Conservation (phyloP, 2,797 vertebrate genomes). For the Lithobates pipiens region DNA sequence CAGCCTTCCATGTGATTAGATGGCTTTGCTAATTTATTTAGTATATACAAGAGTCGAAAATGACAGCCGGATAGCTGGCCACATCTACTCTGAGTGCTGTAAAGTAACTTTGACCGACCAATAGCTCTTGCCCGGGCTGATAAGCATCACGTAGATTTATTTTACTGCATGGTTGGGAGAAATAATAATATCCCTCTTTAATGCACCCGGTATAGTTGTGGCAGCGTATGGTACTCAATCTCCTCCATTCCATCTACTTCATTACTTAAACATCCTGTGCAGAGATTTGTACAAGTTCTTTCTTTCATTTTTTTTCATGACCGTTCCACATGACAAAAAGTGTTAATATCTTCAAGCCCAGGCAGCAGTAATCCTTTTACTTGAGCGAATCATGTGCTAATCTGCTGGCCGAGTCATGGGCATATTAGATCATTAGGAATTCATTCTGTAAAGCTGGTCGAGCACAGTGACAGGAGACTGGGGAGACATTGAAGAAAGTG, state of each 20-base stretch:
- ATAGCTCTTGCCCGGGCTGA: neutral
- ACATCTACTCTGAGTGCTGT: neutral
- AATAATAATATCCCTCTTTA: neutral
- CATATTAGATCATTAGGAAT: constrained; percentile 75
- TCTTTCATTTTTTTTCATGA: constrained; percentile 54
- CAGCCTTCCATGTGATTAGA: neutral
- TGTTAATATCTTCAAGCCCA: constrained; percentile 76
- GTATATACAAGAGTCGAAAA: neutral
- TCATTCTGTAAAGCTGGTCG: constrained; percentile 73
- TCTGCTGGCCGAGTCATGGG: constrained; percentile 75
- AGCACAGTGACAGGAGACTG: constrained; percentile 67
- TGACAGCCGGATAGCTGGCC: neutral
- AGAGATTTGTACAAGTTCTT: constrained; percentile 22
- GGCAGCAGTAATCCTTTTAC: constrained; percentile 76
- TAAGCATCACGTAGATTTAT: constrained; percentile 8
- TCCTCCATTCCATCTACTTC: constrained; percentile 22
- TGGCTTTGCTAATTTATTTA: neutral
- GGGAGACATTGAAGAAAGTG: constrained; percentile 53
- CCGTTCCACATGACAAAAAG: constrained; percentile 69
- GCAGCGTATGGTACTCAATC: neutral
- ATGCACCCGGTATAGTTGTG: constrained; percentile 10
- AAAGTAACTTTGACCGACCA: neutral
- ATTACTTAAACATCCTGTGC: constrained; percentile 36
- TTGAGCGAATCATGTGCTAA: constrained; percentile 78
- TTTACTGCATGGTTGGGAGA: constrained; percentile 1